Percentiles rank a stretch among this genome's conserved stretches.
Conservation (phyloP, 1,140 invertebrate species). For the Cataglyphis hispanica region DNA sequence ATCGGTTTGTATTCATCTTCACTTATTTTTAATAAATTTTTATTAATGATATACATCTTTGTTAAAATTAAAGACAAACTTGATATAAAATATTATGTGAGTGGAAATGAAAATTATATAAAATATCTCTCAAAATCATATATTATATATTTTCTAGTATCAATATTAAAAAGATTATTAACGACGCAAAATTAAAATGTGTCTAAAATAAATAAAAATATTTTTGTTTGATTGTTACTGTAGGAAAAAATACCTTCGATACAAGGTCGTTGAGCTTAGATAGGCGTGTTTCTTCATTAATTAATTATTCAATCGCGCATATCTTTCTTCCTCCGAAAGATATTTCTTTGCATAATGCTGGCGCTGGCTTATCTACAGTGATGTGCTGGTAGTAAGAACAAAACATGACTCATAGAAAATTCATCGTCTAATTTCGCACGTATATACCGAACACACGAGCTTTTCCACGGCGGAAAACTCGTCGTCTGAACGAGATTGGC, state of each 20-base stretch:
- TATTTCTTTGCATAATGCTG: conserved; percentile 10
- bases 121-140: neutral
- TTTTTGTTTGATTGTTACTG: neutral
- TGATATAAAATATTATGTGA: neutral
- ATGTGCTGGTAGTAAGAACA: conserved; percentile 14
- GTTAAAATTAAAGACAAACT: neutral
- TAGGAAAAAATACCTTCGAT: neutral
- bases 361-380: no score
- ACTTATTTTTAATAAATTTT: conserved; percentile 4
- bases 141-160: neutral
- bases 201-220: neutral
- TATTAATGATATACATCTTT: conserved; percentile 2
- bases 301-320: conserved; percentile 41
- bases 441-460: conserved; percentile 55
- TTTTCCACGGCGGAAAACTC: conserved; percentile 21
- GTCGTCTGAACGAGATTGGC: conserved; percentile 32
- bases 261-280: neutral
- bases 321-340: conserved; percentile 12
- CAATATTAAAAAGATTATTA: neutral
- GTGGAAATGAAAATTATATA: neutral
- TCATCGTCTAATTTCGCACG: conserved; percentile 79
- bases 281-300: neutral
- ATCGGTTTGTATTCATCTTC: neutral
- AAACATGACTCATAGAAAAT: conserved; percentile 78
- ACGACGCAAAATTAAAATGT: neutral